A percentile compares a stretch with the other conserved stretches of the same genome.
Conservation (phyloP, 1,140 invertebrate genomes). For the Onthophagus taurus region DNA sequence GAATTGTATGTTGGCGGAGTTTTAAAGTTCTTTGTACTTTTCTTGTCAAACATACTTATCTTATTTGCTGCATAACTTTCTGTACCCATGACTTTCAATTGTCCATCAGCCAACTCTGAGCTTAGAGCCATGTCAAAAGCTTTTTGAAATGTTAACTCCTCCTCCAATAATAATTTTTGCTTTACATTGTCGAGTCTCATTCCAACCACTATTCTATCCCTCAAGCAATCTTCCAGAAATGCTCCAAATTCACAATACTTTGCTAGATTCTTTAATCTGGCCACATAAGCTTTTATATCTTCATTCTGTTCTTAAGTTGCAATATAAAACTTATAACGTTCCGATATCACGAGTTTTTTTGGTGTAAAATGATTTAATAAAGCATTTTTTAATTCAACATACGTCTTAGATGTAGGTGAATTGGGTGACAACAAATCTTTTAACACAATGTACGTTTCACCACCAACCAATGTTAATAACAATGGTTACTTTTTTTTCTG, state of each 20-base stretch:
- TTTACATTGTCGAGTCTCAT: constrained; percentile 5
- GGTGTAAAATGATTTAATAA: constrained; percentile 4
- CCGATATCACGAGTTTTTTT: neutral
- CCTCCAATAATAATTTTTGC: constrained; percentile 4
- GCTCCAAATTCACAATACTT: constrained; percentile 4
- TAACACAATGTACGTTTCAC: neutral
- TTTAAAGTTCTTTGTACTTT: neutral
- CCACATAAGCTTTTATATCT: constrained; percentile 1
- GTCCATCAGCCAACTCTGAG: neutral
- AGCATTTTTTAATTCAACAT: neutral
- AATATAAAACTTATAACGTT: neutral
- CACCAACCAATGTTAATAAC: neutral
- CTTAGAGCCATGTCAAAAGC: neutral
- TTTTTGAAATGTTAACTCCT: neutral
- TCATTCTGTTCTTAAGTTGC: constrained; percentile 1
- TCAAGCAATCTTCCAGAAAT: constrained; percentile 1
- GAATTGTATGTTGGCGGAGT: neutral
- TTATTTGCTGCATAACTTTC: neutral
- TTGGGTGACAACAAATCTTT: neutral
- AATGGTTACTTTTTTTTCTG: neutral
- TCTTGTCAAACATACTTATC: neutral
- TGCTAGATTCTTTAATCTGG: neutral
- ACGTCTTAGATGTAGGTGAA: neutral
- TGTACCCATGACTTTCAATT: neutral
- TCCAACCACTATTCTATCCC: constrained; percentile 9